These are phyloP conservation scores for Drosophila helvetica DNA, from an alignment of 2,888 invertebrate species.

Conservation along the genomic window DNA sequence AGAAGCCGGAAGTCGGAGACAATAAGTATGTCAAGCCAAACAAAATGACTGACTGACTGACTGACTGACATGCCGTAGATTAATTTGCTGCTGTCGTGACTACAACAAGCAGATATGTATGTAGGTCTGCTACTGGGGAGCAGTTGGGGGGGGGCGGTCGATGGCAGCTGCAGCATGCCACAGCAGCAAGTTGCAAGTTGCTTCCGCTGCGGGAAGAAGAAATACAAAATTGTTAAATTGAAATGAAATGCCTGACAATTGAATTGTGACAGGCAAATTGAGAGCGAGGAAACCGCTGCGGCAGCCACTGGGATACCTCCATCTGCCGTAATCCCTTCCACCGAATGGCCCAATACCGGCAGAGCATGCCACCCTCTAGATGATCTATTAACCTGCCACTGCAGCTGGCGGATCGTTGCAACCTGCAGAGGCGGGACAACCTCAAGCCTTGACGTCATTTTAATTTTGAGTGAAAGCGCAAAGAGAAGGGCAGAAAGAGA, in stretches of 20 bases:
- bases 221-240: constrained; percentile 72
- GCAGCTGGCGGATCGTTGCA: constrained; percentile 27
- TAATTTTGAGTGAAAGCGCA: constrained; percentile 71
- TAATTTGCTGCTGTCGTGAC: constrained; percentile 43
- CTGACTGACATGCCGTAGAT: constrained; percentile 45
- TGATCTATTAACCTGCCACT: constrained; percentile 58
- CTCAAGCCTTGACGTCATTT: constrained; percentile 53
- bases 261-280: constrained; percentile 67
- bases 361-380: constrained; percentile 21
- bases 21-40: constrained; percentile 42
- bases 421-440: constrained; percentile 2
- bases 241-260: constrained; percentile 75
- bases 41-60: constrained; percentile 29
- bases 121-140: not conserved
- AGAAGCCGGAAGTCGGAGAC: constrained; percentile 16
- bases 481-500: constrained; percentile 44
- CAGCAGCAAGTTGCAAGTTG: constrained; percentile 26
- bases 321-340: not conserved
- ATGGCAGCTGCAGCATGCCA: constrained; percentile 20
- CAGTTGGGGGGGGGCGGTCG: not conserved
- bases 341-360: too few relatives aligned
- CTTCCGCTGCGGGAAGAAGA: constrained; percentile 31
- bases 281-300: constrained; percentile 37
- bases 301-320: not conserved
- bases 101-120: not conserved